Evolutionary conservation across 2,797 vertebrate genomes (phyloP), one percentile per base, ranked within the genome.

Genomic region (Falco novaeseelandiae): DNA sequence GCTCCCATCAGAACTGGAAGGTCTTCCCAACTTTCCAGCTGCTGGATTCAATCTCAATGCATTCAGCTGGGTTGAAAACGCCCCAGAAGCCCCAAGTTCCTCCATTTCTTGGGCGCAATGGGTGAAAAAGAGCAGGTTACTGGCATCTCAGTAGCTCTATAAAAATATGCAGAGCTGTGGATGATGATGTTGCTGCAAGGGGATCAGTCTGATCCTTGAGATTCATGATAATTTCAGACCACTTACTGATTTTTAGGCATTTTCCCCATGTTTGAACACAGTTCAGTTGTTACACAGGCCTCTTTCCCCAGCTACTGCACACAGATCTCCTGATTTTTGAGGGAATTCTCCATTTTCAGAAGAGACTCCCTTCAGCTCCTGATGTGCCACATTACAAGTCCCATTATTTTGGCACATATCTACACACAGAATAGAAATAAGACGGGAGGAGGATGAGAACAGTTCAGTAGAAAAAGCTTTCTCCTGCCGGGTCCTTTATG

Each of bases 151-250:
- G 55, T 32, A 30, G 62, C 42, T 13, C 30, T 36, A 2, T 19
- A 15, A 42, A 36, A 3, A 36, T 0, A 8, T 0, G 2, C 16
- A 8, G 38, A 38, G 38, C 48, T 10, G 46, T 0, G 32, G 40
- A 14, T 14, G 12, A 7, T 4, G 38, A 16, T 2, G 4, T 8
- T 14, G 19, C 48, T 12, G 12, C 9, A 20, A 21, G 32, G 22
- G 17, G 14, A 29, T 19, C 9, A 4, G 4, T 5, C 18, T 14
- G 8, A 1, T 12, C 25, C 40, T 18, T 8, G 19, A 5, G 23
- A 23, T 55, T 23, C 17, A 2, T 0, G 3, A 5, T 34, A 21
- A 20, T 51, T 79, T 34, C 6, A 27, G 23, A 8, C 14, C 5
- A 6, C 54, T 48, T 21, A 3, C 5, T 18, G 8, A 2, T 15